A percentile compares a stretch with the other conserved stretches of the same genome.
phyloP scores from a whole-genome alignment of 2,113 vertebrate species.

The Lasiurus borealis region DNA sequence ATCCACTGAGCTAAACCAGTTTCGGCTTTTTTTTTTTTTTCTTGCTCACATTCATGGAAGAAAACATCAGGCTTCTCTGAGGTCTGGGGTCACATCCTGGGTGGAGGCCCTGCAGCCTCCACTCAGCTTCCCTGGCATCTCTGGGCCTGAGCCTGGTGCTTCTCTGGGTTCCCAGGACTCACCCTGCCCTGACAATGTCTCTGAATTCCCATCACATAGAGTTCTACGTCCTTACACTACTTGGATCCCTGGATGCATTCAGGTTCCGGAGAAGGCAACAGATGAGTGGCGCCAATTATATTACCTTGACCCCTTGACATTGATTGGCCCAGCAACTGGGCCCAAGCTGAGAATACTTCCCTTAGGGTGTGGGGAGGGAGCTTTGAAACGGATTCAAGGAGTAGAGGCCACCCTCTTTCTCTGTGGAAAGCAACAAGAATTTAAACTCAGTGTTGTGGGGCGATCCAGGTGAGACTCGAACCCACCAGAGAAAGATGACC shows the following conservation, averaged over 20 bases:
- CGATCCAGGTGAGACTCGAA: too few relatives aligned
- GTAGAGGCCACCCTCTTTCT: not conserved
- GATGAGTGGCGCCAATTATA: not conserved
- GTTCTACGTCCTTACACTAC: not conserved
- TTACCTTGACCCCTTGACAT: too few relatives aligned
- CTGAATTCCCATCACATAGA: not conserved
- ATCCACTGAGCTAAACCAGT: too few relatives aligned
- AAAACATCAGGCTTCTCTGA: not conserved
- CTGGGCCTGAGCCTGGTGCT: not conserved
- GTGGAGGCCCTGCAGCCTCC: not conserved
- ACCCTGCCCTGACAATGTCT: not conserved
- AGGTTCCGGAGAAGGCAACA: not conserved
- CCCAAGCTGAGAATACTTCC: not conserved
- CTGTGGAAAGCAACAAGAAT: not conserved
- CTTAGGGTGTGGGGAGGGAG: not conserved
- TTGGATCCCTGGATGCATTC: rapidly evolving
- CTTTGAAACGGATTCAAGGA: not conserved
- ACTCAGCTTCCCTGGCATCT: not conserved
- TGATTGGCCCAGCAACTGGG: not conserved
- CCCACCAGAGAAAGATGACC: too few relatives aligned
- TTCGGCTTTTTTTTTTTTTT: not conserved
- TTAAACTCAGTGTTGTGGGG: too few relatives aligned
- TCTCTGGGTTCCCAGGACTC: not conserved
- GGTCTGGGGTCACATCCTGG: not conserved
- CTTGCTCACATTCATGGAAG: not conserved